Evolutionary conservation across 2,797 vertebrate genomes (phyloP), one percentile per base, ranked within the genome.

Genomic region (Cuculus canorus): DNA sequence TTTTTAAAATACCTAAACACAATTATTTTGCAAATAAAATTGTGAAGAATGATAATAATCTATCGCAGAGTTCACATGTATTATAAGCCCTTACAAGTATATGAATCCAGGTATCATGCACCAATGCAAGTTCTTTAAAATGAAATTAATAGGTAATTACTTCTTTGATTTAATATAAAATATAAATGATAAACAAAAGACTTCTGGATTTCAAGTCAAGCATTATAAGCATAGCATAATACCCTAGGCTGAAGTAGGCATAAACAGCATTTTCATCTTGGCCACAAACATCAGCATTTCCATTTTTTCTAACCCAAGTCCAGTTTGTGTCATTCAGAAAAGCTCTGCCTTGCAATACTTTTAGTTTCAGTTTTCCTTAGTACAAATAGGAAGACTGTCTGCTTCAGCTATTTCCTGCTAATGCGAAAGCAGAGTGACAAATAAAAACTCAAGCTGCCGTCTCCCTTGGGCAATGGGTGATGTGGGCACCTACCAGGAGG

Each of bases 281-380:
- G 43, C 35, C 53, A 35, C 23, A 56, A 64, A 52, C 19, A 13
- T 0, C 7, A 3, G 27, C 7, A 57, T 53, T 85, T 30, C 75
- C 28, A 23, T 30, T 76, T 78, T 48, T 71, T 53, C 33, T 37
- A 22, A 30, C 41, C 56, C 45, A 82, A 77, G 47, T 7, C 59
- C 90, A 68, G 13, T 15, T 57, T 35, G 17, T 5, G 17, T 17
- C 15, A 35, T 10, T 32, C 15, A 9, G 63, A 37, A 89, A 92
- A 48, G 35, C 22, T 33, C 57, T 54, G 56, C 28, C 37, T 69
- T 4, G 25, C 37, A 1, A n/a, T 60, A 78, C 61, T 95, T 95
- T 88, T 70, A 45, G 77, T 96, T 96, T 96, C 92, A 72, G 56
- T 93, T 95, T 39, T 43, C 13, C 33, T 32, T 12, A 22, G 28